Evolutionary conservation across 2,113 vertebrate genomes (phyloP), one percentile per base, ranked within the genome.

Genomic region (Platichthys flesus): DNA sequence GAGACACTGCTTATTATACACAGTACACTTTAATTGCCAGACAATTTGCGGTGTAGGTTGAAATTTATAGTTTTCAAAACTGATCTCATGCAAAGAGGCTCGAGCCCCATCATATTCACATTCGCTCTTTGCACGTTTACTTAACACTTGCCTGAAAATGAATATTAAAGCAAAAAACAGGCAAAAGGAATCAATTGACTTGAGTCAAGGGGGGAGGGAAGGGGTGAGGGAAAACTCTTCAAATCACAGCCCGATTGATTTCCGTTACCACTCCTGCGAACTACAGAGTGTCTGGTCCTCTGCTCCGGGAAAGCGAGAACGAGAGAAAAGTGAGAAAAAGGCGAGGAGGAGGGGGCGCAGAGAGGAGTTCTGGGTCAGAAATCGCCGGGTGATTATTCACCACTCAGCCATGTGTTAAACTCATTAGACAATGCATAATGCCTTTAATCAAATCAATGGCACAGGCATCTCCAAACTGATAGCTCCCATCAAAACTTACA

Each of bases 341-440:
- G 78, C 80, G 67, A 62, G 47, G 35, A 87, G 85, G 78, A 74
- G 84, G 77, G 71, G 79, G 84, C 85, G 76, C 73, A 76, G 82
- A 91, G 85, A 90, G 54, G 87, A 90, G 90, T 92, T 92, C 85
- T 92, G 91, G 94, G 92, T 93, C 92, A 94, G 83, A 94, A 92
- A 93, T 78, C 85, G 75, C 95, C 95, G 93, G 95, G 94, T 96
- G 96, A 97, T 98, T 98, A 98, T 96, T 96, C 94, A 94, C 95
- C 95, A 97, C 89, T 95, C 97, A 97, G 94, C 95, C 96, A 97
- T 96, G 97, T 97, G 97, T 97, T 97, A 98, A 98, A 96, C 95
- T 98, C 96, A 99, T 99, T 98, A 98, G 96, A 97, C 95, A 96
- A 96, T 95, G 96, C 95, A 96, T 96, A 97, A 98, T 96, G 97